A percentile compares a stretch with the other conserved stretches of the same genome.
Conservation (phyloP, 2,113 vertebrate species). For the Xyliphius kryptos region DNA sequence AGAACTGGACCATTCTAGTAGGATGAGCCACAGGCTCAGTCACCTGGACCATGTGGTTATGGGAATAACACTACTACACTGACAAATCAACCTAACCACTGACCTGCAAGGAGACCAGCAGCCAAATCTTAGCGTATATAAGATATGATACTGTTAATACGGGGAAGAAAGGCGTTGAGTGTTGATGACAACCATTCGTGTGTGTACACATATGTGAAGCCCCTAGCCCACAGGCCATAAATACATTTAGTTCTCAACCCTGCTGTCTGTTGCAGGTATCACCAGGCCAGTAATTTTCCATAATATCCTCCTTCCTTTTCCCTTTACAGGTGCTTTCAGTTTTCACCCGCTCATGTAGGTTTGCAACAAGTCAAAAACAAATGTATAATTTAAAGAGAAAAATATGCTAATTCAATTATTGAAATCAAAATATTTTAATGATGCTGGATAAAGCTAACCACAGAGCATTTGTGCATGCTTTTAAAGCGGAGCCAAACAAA, state of each 20-base stretch:
- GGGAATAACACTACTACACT: slow-evolving; percentile 58
- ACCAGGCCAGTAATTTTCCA: slow-evolving; percentile 65
- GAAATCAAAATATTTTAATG: too few relatives aligned
- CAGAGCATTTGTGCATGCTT: too few relatives aligned
- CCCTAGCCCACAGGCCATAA: too few relatives aligned
- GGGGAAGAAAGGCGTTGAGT: slow-evolving; percentile 32
- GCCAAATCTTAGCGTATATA: too few relatives aligned
- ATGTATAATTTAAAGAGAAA: too few relatives aligned
- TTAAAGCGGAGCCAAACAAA: too few relatives aligned
- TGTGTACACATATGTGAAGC: slow-evolving; percentile 4
- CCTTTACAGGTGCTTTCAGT: slow-evolving; percentile 16
- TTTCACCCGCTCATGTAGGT: too few relatives aligned
- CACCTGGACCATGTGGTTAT: slow-evolving; percentile 58
- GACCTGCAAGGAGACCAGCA: slow-evolving; percentile 11
- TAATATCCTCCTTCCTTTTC: not conserved
- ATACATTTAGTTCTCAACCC: too few relatives aligned
- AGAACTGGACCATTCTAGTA: slow-evolving; percentile 64
- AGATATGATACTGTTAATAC: not conserved
- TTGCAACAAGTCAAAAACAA: too few relatives aligned
- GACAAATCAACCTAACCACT: slow-evolving; percentile 51
- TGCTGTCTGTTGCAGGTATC: too few relatives aligned
- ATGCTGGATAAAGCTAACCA: too few relatives aligned
- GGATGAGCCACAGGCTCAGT: slow-evolving; percentile 52
- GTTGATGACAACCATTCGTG: slow-evolving; percentile 21
- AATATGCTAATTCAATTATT: too few relatives aligned